phyloP scores from a whole-genome alignment of 2,797 vertebrate species.

The Neostethus bicornis region DNA sequence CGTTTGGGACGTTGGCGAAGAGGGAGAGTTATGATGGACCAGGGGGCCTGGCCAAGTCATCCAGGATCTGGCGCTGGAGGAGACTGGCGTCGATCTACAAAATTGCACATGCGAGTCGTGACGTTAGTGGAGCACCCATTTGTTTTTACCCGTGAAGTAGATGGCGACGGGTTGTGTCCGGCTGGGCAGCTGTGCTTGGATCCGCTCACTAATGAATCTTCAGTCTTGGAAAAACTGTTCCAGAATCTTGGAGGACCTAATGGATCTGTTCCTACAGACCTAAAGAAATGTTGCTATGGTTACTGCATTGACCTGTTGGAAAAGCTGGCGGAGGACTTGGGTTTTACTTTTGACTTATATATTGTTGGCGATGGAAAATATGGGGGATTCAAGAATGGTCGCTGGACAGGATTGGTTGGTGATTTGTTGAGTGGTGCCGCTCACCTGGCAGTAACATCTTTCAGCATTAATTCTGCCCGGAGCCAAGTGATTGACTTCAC shows the following conservation, averaged over 20 bases:
- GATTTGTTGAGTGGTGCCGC: conserved; percentile 93
- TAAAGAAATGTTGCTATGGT: conserved; percentile 96
- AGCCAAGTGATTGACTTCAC: conserved; percentile 99
- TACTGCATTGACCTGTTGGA: conserved; percentile 96
- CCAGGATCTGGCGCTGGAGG: conserved; percentile 72
- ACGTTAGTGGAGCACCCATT: conserved; percentile 96
- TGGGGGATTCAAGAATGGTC: conserved; percentile 91
- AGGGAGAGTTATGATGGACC: conserved; percentile 90
- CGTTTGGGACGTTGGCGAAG: conserved; percentile 92
- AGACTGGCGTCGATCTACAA: conserved; percentile 82
- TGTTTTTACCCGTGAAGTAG: conserved; percentile 96
- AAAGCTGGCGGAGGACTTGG: conserved; percentile 95
- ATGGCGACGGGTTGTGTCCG: conserved; percentile 91
- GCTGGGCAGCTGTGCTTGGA: conserved; percentile 94
- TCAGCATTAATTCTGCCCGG: conserved; percentile 96
- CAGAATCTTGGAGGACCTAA: conserved; percentile 86
- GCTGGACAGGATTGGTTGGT: conserved; percentile 96
- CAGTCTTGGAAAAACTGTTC: conserved; percentile 84
- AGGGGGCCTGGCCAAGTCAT: conserved; percentile 90
- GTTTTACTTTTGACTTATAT: conserved; percentile 95
- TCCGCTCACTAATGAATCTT: conserved; percentile 90
- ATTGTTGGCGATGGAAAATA: conserved; percentile 98
- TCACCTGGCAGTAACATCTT: conserved; percentile 94
- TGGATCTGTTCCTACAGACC: conserved; percentile 83
- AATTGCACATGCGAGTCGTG: conserved; percentile 90